Percentiles rank a stretch among this genome's conserved stretches.
Conservation (phyloP, 92 coral and sea anemone species). For the Epizoanthus illoricatus region DNA sequence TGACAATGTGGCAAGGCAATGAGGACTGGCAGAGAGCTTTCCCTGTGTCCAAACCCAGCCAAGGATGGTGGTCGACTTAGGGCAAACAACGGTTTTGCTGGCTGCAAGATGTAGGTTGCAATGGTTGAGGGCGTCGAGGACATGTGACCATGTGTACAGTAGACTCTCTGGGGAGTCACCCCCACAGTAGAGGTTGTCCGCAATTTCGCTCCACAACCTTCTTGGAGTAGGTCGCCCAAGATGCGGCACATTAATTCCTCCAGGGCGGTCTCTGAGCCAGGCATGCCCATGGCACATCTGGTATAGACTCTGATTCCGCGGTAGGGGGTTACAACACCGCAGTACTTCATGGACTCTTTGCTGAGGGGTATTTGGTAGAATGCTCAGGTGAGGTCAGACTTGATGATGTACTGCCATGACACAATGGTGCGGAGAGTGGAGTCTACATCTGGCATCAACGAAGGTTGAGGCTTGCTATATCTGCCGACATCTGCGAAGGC, state of each 20-base stretch:
- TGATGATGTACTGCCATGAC: conserved; percentile 17
- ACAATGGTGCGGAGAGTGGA: too few relatives aligned
- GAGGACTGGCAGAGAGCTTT: conserved; percentile 19
- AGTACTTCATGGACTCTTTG: neutral
- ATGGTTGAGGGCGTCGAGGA: conserved; percentile 8
- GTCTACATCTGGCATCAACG: neutral
- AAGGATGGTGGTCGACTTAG: conserved; percentile 10
- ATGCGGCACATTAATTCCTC: conserved; percentile 27
- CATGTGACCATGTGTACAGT: neutral
- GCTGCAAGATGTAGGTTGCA: conserved; percentile 1
- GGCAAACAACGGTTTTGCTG: conserved; percentile 13
- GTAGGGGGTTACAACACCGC: conserved; percentile 52
- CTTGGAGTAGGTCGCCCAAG: conserved; percentile 5
- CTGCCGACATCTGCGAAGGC: too few relatives aligned
- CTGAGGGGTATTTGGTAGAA: conserved; percentile 17
- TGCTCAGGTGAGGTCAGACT: conserved; percentile 15
- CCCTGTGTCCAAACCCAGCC: conserved; percentile 10
- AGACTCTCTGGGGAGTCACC: conserved; percentile 19
- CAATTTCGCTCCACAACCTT: neutral
- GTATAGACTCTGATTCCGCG: too few relatives aligned
- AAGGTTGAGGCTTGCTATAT: too few relatives aligned
- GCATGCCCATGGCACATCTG: too few relatives aligned
- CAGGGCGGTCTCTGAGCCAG: conserved; percentile 13
- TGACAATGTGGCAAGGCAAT: conserved; percentile 6
- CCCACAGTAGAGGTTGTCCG: conserved; percentile 22